Conservation (phyloP, 2,113 vertebrate species). For the Ranitomeya variabilis region DNA sequence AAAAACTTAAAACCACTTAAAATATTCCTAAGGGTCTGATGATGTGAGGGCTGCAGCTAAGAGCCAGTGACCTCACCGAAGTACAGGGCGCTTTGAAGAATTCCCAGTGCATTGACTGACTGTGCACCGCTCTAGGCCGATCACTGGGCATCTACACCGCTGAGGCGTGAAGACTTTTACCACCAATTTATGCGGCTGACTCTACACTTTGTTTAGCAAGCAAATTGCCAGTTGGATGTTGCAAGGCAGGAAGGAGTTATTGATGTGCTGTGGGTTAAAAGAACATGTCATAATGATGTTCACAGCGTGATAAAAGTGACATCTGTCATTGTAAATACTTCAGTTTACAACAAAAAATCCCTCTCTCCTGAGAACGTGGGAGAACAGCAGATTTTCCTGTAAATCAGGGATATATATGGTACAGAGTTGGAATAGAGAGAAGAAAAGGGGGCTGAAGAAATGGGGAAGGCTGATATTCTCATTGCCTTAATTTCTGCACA, state of each 20-base stretch:
- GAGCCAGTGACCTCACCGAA: neutral
- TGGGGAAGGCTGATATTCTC: slow-evolving; percentile 9
- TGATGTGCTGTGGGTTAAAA: neutral
- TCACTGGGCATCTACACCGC: neutral
- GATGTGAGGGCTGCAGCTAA: neutral
- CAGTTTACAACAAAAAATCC: neutral
- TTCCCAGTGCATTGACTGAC: neutral
- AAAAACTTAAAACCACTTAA: neutral
- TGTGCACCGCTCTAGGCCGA: neutral
- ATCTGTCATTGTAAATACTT: slow-evolving; percentile 29
- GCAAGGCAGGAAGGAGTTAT: neutral
- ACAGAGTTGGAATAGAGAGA: neutral
- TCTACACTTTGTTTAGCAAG: neutral
- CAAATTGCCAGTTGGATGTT: neutral
- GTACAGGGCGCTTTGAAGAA: neutral
- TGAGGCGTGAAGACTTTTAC: neutral
- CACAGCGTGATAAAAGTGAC: neutral
- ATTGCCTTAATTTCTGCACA: neutral
- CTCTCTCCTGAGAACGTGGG: neutral
- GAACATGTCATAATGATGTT: neutral
- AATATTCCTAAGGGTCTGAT: neutral
- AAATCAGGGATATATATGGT: neutral
- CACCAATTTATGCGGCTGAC: neutral
- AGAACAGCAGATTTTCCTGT: neutral
- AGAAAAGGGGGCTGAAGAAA: neutral